Base-by-base conservation (phyloP, 2,113 vertebrate genomes). In the Ancistrus triradiatus region DNA sequence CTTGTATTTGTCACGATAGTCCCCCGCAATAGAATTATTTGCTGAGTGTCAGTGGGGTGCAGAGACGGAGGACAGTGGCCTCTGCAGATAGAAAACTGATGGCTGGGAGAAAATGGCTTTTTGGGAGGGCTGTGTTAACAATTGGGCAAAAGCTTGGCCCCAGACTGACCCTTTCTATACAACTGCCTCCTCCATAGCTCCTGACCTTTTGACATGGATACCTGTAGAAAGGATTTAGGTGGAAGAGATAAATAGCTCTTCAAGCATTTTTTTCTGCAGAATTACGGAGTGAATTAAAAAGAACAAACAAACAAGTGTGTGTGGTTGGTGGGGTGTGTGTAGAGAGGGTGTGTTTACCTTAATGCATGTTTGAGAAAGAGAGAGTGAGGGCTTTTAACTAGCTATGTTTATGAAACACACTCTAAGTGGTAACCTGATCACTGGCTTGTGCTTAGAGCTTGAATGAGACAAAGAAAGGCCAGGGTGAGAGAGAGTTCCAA, bases 141-240 rank as follows among this genome's bases (percentile, higher is more conserved):
- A 91, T 85, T 85, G 87, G 78, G 80, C 83, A 89, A 90, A 88
- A 88, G 91, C 86, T 91, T 95, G 94, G 93, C 95, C 91, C 78
- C 55, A 8, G 59, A 24, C 66, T 92, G 91, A 95, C 95, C 93
- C 74, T 75, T 83, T 84, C 85, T 88, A 90, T 91, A 88, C 87
- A 89, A 88, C 84, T 74, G 27, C 68, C 81, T 85, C 88, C 88
- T 74, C 75, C 53, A 61, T 68, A 68, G 59, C 56, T 68, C 83
- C 83, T 74, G 79, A 80, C 78, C 83, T 86, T 92, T 89, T 91
- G 91, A 94, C 89, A 92, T 51, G 79, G 92, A 97, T 95, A 95
- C 92, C 92, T 92, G 89, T 81, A 79, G 46, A 71, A 79, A 74
- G 79, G 79, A 79, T 88, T 88, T 84, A 76, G 74, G 82, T 78